Evolutionary conservation across 2,888 invertebrate genomes (phyloP).

Genomic region (Scaptomyza parva): DNA sequence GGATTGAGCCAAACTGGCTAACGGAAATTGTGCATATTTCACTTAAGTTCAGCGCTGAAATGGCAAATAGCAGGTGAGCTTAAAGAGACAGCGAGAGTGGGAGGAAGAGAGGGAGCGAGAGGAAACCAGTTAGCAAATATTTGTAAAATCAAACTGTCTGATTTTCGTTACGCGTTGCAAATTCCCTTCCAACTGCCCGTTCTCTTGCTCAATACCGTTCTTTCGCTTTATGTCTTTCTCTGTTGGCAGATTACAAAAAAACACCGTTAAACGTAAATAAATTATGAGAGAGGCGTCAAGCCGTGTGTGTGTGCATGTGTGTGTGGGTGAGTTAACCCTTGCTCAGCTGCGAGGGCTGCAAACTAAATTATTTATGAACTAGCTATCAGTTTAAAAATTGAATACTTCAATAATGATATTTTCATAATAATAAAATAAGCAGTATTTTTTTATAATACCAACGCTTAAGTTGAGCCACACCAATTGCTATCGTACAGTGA

Average conservation of each 20-base stretch:
- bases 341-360: slow-evolving; percentile 22
- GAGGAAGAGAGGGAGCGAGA: slow-evolving; percentile 33
- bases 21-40: slow-evolving; percentile 77
- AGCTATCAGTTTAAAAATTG: neutral
- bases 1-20: slow-evolving; percentile 60
- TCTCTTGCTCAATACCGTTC: neutral
- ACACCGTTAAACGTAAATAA: slow-evolving; percentile 74
- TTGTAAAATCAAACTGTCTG: slow-evolving; percentile 73
- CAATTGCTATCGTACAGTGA: slow-evolving; percentile 38
- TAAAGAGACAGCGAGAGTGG: slow-evolving; percentile 38
- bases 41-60: slow-evolving; percentile 73
- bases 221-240: slow-evolving; percentile 11
- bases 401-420: neutral
- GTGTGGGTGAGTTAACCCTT: slow-evolving; percentile 30
- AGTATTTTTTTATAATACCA: too few species aligned
- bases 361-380: neutral
- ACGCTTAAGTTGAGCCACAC: too few species aligned
- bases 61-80: slow-evolving; percentile 57
- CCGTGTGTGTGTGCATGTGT: slow-evolving; percentile 51
- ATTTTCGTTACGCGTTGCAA: slow-evolving; percentile 20
- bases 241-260: slow-evolving; percentile 60
- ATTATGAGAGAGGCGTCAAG: slow-evolving; percentile 66
- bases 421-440: neutral
- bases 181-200: neutral
- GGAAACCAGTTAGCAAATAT: slow-evolving; percentile 61